These are phyloP conservation scores for Achlya flavicornis DNA, from an alignment of 2,888 invertebrate genomes.

Conservation along the genomic window DNA sequence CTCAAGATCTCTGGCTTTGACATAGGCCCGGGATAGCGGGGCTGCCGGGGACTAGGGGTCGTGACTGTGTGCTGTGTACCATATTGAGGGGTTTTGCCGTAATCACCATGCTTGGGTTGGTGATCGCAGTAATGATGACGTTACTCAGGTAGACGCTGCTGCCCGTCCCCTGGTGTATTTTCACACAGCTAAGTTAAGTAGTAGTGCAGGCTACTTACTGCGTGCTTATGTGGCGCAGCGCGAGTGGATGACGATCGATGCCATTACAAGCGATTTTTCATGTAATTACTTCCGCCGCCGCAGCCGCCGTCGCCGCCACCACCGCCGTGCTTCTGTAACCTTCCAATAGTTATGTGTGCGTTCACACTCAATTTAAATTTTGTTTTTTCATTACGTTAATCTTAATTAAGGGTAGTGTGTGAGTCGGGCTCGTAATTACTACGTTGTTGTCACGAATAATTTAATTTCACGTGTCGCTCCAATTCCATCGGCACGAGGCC, in stretches of 20 bases:
- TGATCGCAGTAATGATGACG: too few relatives aligned
- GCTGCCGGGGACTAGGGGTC: too few relatives aligned
- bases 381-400: conserved; percentile 20
- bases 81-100: too few relatives aligned
- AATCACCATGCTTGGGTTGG: too few relatives aligned
- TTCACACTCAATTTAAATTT: conserved; percentile 31
- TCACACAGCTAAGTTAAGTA: too few relatives aligned
- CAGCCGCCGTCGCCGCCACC: too few relatives aligned
- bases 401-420: conserved; percentile 20
- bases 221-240: not conserved
- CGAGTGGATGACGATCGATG: not conserved
- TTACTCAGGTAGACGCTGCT: too few relatives aligned
- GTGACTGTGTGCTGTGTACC: too few relatives aligned
- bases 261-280: not conserved
- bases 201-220: too few relatives aligned
- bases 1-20: too few relatives aligned
- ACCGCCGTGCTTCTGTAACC: not conserved
- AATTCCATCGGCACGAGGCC: conserved; percentile 15
- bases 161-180: too few relatives aligned
- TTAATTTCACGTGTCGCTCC: conserved; percentile 17
- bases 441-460: conserved; percentile 16
- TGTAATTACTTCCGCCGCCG: not conserved
- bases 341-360: not conserved
- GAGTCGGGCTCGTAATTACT: conserved; percentile 16
- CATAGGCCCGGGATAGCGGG: too few relatives aligned